A percentile compares a stretch with the other conserved stretches of the same genome.
Evolutionary conservation across 2,113 vertebrate species (phyloP).

Genomic region (Campylorhamphus procurvoides): DNA sequence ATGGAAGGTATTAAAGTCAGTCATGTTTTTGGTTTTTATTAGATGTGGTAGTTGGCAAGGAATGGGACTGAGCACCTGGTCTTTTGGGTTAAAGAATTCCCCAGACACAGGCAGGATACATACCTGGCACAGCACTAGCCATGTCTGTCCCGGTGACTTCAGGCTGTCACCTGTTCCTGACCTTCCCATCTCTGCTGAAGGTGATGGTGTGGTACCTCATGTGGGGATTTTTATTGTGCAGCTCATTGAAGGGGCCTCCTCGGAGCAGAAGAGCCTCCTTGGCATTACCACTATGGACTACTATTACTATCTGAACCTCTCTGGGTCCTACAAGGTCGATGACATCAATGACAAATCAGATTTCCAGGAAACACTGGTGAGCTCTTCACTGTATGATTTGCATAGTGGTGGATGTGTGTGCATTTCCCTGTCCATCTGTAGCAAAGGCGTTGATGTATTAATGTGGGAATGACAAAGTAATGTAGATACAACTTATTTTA

Average conservation of each 20-base stretch:
- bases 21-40: background rate
- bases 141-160: background rate
- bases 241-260: constrained; percentile 93
- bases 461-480: background rate
- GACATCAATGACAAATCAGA: constrained; percentile 94
- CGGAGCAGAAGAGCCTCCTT: constrained; percentile 88
- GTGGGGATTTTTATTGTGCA: constrained; percentile 44
- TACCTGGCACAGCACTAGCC: background rate
- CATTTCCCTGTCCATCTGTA: background rate
- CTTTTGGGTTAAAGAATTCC: background rate
- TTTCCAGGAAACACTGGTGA: constrained; percentile 94
- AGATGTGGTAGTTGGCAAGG: background rate
- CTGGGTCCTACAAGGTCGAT: constrained; percentile 97
- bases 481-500: background rate
- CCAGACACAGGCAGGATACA: background rate
- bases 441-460: background rate
- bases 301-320: constrained; percentile 95
- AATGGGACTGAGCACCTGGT: background rate
- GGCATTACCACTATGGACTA: constrained; percentile 96
- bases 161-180: background rate
- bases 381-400: background rate
- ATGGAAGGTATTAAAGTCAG: background rate
- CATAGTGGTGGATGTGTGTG: background rate
- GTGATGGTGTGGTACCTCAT: background rate
- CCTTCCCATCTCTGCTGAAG: background rate